Conservation (phyloP, 2,797 vertebrate species). For the Babyrousa celebensis region DNA sequence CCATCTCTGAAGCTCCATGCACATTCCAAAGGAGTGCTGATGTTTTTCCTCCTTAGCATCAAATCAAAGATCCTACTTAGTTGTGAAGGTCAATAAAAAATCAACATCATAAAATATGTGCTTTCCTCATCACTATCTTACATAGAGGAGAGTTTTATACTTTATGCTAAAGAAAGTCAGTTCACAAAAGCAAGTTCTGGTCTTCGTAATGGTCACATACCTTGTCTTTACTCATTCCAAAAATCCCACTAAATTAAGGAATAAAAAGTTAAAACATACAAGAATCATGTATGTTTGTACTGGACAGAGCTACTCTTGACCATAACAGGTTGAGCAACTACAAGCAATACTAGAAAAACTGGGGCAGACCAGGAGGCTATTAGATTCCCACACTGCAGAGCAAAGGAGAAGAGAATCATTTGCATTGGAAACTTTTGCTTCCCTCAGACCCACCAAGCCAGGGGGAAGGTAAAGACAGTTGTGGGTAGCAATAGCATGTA, state of each 20-base stretch:
- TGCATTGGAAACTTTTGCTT: neutral
- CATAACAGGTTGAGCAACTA: neutral
- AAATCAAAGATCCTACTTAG: slow-evolving; percentile 36
- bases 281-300: neutral
- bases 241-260: slow-evolving; percentile 47
- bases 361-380: neutral
- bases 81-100: slow-evolving; percentile 40
- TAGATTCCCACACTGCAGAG: neutral
- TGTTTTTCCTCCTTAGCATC: neutral
- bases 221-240: slow-evolving; percentile 21
- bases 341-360: neutral
- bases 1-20: neutral
- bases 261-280: slow-evolving; percentile 3
- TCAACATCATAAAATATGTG: slow-evolving; percentile 39
- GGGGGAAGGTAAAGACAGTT: neutral
- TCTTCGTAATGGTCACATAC: neutral
- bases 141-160: neutral
- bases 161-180: slow-evolving; percentile 27
- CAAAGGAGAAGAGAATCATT: neutral
- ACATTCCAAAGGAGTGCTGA: neutral
- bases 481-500: neutral
- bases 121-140: neutral
- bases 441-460: neutral
- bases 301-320: neutral
- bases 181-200: slow-evolving; percentile 28